Evolutionary conservation across 2,888 invertebrate species (phyloP).

Genomic region (Venusia cambrica): DNA sequence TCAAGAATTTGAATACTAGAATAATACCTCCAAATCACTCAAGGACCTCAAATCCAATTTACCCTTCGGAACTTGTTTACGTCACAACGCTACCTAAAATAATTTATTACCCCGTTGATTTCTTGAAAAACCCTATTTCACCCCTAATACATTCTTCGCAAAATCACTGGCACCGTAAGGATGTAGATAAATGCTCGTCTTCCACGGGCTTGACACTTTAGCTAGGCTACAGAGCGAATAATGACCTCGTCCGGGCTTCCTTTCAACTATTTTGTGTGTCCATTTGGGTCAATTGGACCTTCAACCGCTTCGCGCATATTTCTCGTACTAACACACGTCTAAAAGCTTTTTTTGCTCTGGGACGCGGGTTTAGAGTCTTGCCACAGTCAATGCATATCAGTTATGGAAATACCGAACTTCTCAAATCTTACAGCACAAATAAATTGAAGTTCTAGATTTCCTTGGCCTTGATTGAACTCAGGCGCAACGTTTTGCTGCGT

Average conservation of each 20-base stretch:
- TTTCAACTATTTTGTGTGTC: constrained; percentile 74
- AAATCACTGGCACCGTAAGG: constrained; percentile 73
- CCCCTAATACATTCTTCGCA: constrained; percentile 59
- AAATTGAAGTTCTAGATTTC: no score
- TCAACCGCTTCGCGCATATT: constrained; percentile 68
- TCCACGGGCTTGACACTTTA: constrained; percentile 69
- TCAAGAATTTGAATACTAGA: constrained; percentile 24
- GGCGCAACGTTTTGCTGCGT: no score
- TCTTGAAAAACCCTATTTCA: constrained; percentile 59
- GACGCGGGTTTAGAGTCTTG: constrained; percentile 28
- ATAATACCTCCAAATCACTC: constrained; percentile 28
- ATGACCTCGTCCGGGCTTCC: constrained; percentile 65
- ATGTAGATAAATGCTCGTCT: constrained; percentile 74
- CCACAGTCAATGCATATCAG: constrained; percentile 8
- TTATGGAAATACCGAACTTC: constrained; percentile 3
- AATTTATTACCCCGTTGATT: constrained; percentile 64
- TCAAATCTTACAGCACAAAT: background rate
- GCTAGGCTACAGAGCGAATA: constrained; percentile 68
- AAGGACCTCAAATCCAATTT: constrained; percentile 29
- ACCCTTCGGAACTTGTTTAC: constrained; percentile 42
- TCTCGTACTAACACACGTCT: constrained; percentile 52
- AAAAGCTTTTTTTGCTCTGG: constrained; percentile 68
- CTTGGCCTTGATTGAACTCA: no score
- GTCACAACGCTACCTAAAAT: constrained; percentile 44
- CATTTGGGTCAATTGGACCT: constrained; percentile 77